phyloP scores from a whole-genome alignment of 2,888 invertebrate genomes.

The Aporophyla lueneburgensis region DNA sequence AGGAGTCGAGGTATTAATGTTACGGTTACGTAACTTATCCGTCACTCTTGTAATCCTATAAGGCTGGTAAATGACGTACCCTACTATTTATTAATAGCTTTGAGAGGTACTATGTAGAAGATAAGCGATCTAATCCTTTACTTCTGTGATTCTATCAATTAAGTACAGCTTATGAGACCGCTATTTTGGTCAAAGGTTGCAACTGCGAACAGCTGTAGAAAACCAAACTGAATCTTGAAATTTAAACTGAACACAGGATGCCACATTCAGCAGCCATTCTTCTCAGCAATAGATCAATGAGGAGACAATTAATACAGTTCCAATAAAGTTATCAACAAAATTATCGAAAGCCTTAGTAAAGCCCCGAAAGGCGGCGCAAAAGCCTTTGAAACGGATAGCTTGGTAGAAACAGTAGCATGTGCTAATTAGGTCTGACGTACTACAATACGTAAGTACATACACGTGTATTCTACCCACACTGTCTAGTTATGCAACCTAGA shows the following conservation, averaged over 20 bases:
- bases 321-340: background rate
- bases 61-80: conserved; percentile 8
- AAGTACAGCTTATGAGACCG: background rate
- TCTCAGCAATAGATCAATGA: background rate
- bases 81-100: conserved; percentile 7
- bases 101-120: background rate
- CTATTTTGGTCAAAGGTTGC: background rate
- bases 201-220: background rate
- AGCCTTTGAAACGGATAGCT: background rate
- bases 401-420: background rate
- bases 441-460: conserved; percentile 10
- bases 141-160: background rate
- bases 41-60: conserved; percentile 43
- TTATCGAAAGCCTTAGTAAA: background rate
- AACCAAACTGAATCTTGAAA: background rate
- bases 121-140: background rate
- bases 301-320: background rate
- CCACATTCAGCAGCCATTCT: background rate
- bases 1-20: conserved; percentile 38
- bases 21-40: conserved; percentile 33
- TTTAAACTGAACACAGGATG: too few relatives aligned
- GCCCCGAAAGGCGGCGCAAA: background rate
- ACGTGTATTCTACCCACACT: conserved; percentile 33
- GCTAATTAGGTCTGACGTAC: conserved; percentile 25
- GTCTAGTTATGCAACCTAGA: conserved; percentile 31